Base-by-base conservation (phyloP, 2,113 vertebrate genomes). In the Neomonachus schauinslandi region DNA sequence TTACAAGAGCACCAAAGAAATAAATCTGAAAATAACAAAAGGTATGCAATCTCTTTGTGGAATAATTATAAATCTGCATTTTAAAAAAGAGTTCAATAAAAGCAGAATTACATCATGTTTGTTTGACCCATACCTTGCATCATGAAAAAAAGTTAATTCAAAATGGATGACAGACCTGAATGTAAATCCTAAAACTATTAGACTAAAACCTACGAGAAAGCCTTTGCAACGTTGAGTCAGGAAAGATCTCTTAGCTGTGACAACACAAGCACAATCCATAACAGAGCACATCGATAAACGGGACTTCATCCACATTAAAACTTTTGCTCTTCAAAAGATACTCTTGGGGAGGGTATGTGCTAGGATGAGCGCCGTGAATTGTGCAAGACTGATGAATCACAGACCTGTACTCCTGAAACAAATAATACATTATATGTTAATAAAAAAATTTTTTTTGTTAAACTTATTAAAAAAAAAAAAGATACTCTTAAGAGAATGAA, bases 1-100 rank as follows among this genome's bases (percentile, higher is more conserved):
- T 97, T 55, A 83, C 4, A 89, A 77, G 21, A 92, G 26, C 31
- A 63, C 82, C 39, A 85, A 91, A 96, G 55, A 84, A 84, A 93
- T 65, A 93, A 88, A 77, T 94, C 39, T 28, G n/a, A 49, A 91
- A 83, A 42, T 74, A 82, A 81, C 33, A 49, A 77, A 82, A 91
- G 5, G 21, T 86, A 5, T 53, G 28, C 1, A 82, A n/a, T 51
- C 19, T 76, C 72, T 84, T 83, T 91, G 51, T 55, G 82, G 42
- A 5, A 51, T 61, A 89, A 80, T 79, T 93, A 65, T 80, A 89
- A 80, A 67, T 69, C 57, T 91, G 19, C 53, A 61, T 86, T 80
- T 86, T 69, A 71, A 0, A 28, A 89, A 94, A 96, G 33, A 33
- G 24, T 76, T 88, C 77, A 88, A 28, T 61, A 61, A 61, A 82